phyloP scores from a whole-genome alignment of 2,888 invertebrate species.

The Cactoblastis cactorum region DNA sequence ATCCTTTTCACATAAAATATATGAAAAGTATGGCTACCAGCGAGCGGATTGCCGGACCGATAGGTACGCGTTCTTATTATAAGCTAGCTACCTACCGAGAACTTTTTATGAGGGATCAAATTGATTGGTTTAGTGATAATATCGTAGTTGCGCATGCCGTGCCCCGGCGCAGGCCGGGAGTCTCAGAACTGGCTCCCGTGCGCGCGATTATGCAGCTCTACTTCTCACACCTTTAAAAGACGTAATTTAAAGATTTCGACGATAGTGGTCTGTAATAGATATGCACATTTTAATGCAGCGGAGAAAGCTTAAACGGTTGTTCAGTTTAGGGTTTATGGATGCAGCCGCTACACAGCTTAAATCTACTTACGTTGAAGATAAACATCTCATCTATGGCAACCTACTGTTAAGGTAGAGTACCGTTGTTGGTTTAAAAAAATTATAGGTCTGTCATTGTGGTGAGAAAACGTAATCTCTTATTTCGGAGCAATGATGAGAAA shows the following conservation, averaged over 20 bases:
- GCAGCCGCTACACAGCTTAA: conserved; percentile 1
- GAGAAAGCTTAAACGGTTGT: conserved; percentile 35
- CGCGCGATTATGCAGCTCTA: conserved; percentile 47
- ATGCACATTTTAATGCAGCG: conserved; percentile 52
- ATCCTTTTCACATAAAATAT: conserved; percentile 80
- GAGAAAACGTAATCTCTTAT: conserved; percentile 54
- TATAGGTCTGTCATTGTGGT: conserved; percentile 36
- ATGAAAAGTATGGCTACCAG: conserved; percentile 73
- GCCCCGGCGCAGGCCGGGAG: conserved; percentile 30
- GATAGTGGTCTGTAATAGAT: conserved; percentile 43
- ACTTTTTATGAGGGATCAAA: conserved; percentile 78
- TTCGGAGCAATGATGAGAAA: conserved; percentile 36
- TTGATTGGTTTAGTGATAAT: conserved; percentile 77
- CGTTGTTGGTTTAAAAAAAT: conserved; percentile 13
- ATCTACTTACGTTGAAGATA: conserved; percentile 10
- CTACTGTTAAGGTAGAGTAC: conserved; percentile 11
- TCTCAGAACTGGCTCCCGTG: conserved; percentile 41
- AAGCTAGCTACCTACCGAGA: conserved; percentile 67
- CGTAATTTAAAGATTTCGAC: conserved; percentile 50
- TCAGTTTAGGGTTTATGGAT: conserved; percentile 11
- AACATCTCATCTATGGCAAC: conserved; percentile 5
- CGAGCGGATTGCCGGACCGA: conserved; percentile 66
- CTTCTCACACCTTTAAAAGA: conserved; percentile 63
- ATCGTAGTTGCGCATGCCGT: conserved; percentile 66
- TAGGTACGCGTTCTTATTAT: conserved; percentile 59